phyloP scores from a whole-genome alignment of 2,888 invertebrate genomes.

The Entomobrya proxima region DNA sequence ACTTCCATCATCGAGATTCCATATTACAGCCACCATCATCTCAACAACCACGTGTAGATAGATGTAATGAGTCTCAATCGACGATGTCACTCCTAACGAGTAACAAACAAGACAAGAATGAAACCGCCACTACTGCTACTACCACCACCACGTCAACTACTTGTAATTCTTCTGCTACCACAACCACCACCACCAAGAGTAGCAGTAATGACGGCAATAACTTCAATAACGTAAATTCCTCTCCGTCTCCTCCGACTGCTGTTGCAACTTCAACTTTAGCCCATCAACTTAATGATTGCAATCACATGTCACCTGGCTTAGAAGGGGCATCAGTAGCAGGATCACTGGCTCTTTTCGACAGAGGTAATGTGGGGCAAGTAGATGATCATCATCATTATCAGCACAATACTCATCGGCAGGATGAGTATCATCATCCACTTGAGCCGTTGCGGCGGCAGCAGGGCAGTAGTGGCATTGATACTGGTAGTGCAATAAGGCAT shows the following conservation, averaged over 20 bases:
- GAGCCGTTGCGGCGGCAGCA: slow-evolving; percentile 15
- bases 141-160: background rate
- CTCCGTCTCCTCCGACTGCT: slow-evolving; percentile 27
- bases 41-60: slow-evolving; percentile 41
- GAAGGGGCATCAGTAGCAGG: slow-evolving; percentile 10
- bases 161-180: background rate
- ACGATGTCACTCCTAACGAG: slow-evolving; percentile 42
- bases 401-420: slow-evolving; percentile 5
- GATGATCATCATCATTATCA: slow-evolving; percentile 39
- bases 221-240: slow-evolving; percentile 28
- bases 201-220: slow-evolving; percentile 12
- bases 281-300: slow-evolving; percentile 50
- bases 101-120: slow-evolving; percentile 41
- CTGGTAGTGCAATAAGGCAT: slow-evolving; percentile 1
- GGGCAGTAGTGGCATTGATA: slow-evolving; percentile 44
- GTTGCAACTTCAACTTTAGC: slow-evolving; percentile 51
- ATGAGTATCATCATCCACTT: slow-evolving; percentile 1
- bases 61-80: slow-evolving; percentile 48
- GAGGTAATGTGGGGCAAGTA: slow-evolving; percentile 46
- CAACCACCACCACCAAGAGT: background rate
- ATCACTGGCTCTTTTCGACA: background rate
- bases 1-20: slow-evolving; percentile 16
- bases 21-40: slow-evolving; percentile 9
- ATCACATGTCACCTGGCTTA: slow-evolving; percentile 60
- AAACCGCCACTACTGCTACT: slow-evolving; percentile 17